phyloP scores from a whole-genome alignment of 1,140 invertebrate genomes.

The Nasonia vitripennis region DNA sequence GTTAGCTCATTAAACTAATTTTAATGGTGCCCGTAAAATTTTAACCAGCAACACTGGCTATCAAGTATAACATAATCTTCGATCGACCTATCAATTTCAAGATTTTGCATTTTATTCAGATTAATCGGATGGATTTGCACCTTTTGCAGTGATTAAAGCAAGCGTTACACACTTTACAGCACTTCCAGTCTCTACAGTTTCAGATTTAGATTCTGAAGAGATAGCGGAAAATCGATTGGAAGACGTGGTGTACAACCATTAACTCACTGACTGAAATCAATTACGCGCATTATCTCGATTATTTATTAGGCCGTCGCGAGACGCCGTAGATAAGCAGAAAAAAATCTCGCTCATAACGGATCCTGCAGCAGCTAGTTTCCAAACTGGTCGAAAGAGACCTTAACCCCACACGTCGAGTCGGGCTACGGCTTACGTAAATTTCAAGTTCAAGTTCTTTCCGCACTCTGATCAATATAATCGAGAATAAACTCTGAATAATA shows the following conservation, averaged over 20 bases:
- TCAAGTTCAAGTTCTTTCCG: constrained; percentile 26
- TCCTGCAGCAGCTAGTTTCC: neutral
- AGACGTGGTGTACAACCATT: neutral
- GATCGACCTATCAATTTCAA: neutral
- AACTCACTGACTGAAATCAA: too few species aligned
- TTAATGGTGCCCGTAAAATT: neutral
- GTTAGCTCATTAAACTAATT: neutral
- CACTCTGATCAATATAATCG: constrained; percentile 10
- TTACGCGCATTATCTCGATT: too few species aligned
- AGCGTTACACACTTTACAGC: neutral
- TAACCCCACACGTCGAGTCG: neutral
- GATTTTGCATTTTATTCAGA: neutral
- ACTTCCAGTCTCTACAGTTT: neutral
- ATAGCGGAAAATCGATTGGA: neutral
- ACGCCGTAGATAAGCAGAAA: neutral
- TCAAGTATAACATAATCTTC: neutral
- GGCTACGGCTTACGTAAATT: neutral
- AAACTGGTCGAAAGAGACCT: neutral
- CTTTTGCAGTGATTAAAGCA: neutral
- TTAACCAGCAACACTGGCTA: neutral
- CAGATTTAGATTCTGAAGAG: neutral
- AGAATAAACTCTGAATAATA: neutral
- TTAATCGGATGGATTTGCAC: neutral
- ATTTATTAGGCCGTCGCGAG: too few species aligned
- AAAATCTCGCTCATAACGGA: neutral